A percentile compares a stretch with the other conserved stretches of the same genome.
Conservation (phyloP, 2,888 invertebrate genomes). For the Drosophila setosimentum region DNA sequence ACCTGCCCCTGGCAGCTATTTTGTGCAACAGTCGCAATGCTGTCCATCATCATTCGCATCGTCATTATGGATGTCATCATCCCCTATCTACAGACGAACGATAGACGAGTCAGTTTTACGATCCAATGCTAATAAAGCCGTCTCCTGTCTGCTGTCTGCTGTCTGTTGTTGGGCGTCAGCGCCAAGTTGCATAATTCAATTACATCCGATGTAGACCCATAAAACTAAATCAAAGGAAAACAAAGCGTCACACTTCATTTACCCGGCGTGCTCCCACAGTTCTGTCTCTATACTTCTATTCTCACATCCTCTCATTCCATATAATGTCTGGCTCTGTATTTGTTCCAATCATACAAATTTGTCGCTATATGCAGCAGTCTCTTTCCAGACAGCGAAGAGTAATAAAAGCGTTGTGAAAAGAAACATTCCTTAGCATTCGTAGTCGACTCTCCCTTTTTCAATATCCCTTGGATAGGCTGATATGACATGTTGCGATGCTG, state of each 20-base stretch:
- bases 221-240: constrained; percentile 85
- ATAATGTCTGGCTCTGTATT: constrained; percentile 28
- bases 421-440: constrained; percentile 34
- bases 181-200: constrained; percentile 84
- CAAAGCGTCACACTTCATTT: constrained; percentile 84
- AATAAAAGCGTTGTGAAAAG: constrained; percentile 59
- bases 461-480: constrained; percentile 19
- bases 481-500: constrained; percentile 54
- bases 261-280: constrained; percentile 44
- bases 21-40: constrained; percentile 48
- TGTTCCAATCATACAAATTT: constrained; percentile 52
- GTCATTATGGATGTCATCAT: constrained; percentile 48
- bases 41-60: constrained; percentile 41
- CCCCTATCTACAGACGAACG: constrained; percentile 25
- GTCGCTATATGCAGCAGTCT: constrained; percentile 36
- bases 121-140: constrained; percentile 84
- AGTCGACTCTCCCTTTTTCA: constrained; percentile 10
- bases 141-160: constrained; percentile 34
- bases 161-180: constrained; percentile 67
- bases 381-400: constrained; percentile 49
- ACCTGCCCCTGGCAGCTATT: constrained; percentile 31
- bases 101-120: constrained; percentile 57
- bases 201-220: constrained; percentile 84
- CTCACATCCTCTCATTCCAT: constrained; percentile 28
- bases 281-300: constrained; percentile 12